Evolutionary conservation across 37 sponge, comb jelly and placozoan genomes (phyloP).

Genomic region (Oopsacas minuta): DNA sequence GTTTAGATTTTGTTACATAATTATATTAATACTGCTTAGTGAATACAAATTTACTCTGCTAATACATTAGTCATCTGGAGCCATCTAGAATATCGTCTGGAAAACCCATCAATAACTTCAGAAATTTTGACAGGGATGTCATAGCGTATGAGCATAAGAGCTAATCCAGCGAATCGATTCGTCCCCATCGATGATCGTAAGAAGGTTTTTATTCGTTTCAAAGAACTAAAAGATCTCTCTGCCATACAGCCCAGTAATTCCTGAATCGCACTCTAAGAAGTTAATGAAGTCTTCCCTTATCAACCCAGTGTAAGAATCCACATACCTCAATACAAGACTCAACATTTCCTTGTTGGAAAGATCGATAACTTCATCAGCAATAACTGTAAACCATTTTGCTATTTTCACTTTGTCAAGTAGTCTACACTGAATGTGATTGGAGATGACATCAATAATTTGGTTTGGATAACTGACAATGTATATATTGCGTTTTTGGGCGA

Average conservation of each 20-base stretch:
- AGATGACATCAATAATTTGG: conserved; percentile 30
- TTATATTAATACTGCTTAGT: too few relatives aligned
- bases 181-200: too few relatives aligned
- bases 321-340: conserved; percentile 36
- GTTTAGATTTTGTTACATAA: too few relatives aligned
- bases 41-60: too few relatives aligned
- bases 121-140: too few relatives aligned
- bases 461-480: conserved; percentile 30
- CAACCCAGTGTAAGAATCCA: conserved; percentile 23
- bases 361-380: conserved; percentile 45
- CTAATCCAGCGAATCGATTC: not conserved
- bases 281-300: conserved; percentile 41
- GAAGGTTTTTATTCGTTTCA: too few relatives aligned
- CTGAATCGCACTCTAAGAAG: conserved; percentile 45
- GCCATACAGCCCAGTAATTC: conserved; percentile 42
- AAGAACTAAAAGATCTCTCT: too few relatives aligned
- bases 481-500: conserved; percentile 44
- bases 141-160: not conserved
- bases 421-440: conserved; percentile 17
- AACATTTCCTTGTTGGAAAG: conserved; percentile 46
- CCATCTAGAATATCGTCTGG: too few relatives aligned
- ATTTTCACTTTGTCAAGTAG: conserved; percentile 24
- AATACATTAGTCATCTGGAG: too few relatives aligned
- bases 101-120: too few relatives aligned
- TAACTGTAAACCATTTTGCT: conserved; percentile 28